Evolutionary conservation across 2,888 invertebrate species (phyloP), one percentile per base, ranked within the genome.

Genomic region (Macaria liturata): DNA sequence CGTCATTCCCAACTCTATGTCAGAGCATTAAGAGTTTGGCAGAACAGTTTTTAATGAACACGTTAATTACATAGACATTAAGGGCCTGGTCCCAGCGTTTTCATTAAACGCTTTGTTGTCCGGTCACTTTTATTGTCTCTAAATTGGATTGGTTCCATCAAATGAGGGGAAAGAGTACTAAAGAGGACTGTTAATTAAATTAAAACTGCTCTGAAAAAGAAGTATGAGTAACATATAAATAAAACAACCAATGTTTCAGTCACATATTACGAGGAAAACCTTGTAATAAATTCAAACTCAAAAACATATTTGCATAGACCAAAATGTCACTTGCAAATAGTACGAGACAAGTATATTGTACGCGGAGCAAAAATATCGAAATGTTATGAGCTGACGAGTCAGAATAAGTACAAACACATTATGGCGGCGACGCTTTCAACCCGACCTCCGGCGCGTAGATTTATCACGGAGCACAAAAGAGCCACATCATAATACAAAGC

Each of bases 61-160:
- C 42, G 47, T 61, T 67, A 63, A 67, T 63, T 65, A 65, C 58
- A 59, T 51, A 58, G 58, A 60, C 65, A 61, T 58, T 50, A 58
- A 61, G 60, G 59, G 65, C 56, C 57, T 57, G 64, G 68, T 51
- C 53, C 61, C 56, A 57, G 54, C 61, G 56, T 62, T 68, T 67
- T 63, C 59, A 68, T 68, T 63, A 59, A 64, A 60, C 45, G 61
- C 61, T 59, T 63, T 61, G 60, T 59, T 64, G 61, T 64, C 61
- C 51, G 63, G 60, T 52, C 57, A 46, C 51, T 61, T 68, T 66
- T 64, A 66, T 60, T 66, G 57, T 64, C 45, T 46, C 49, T 52
- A 47, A 62, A 63, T 65, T 61, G 50, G 61, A 62, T 57, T 57
- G 61, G 49, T 20, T 46, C 54, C 58, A 44, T 52, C 37, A 44